Percentiles rank a stretch among this genome's conserved stretches.
phyloP scores from a whole-genome alignment of 2,113 vertebrate species.

The Etheostoma spectabile region DNA sequence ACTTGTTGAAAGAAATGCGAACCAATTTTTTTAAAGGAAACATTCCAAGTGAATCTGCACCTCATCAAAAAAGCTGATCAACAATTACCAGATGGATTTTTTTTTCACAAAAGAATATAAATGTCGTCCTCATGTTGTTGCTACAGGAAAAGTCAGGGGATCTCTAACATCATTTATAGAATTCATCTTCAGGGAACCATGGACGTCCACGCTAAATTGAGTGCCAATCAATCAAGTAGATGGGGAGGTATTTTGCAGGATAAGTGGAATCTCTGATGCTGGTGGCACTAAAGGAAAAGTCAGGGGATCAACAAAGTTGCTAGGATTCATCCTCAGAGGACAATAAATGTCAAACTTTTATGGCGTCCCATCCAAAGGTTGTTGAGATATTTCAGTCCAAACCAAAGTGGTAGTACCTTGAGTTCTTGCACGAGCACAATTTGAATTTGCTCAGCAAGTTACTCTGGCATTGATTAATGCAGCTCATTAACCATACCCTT shows the following conservation, averaged over 20 bases:
- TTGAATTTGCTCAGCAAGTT: no score
- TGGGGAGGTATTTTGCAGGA: no score
- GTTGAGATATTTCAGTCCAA: neutral
- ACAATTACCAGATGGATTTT: neutral
- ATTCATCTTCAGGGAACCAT: no score
- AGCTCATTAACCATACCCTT: no score
- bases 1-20: neutral
- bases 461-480: no score
- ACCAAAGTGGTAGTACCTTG: neutral
- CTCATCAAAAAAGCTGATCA: conserved; percentile 1
- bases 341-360: neutral
- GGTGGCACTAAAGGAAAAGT: neutral
- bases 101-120: no score
- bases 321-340: neutral
- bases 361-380: no score
- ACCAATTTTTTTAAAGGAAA: neutral
- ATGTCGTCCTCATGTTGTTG: no score
- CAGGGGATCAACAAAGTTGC: neutral
- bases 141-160: neutral
- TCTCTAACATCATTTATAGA: neutral
- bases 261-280: no score
- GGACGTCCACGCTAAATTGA: no score
- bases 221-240: no score
- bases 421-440: no score
- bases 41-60: neutral